phyloP scores from a whole-genome alignment of 2,113 vertebrate species.

The Corvus cornix region DNA sequence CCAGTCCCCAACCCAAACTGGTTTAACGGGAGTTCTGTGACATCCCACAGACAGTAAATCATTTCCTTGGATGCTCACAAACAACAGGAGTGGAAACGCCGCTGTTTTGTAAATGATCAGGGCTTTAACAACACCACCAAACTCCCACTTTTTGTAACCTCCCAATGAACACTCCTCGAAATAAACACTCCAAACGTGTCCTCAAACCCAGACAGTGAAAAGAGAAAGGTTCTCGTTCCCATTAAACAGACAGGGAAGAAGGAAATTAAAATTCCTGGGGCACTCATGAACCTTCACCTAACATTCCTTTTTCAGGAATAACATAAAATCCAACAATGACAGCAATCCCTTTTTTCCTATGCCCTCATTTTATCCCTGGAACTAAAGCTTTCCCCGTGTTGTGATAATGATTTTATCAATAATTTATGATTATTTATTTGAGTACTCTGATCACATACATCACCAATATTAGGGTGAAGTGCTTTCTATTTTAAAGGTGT shows the following conservation, averaged over 20 bases:
- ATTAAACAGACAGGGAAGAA: neutral
- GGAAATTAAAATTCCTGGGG: neutral
- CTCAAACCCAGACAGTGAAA: neutral
- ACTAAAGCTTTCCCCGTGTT: neutral
- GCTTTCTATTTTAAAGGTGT: neutral
- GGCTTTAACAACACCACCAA: neutral
- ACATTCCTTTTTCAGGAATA: neutral
- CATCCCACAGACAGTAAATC: neutral
- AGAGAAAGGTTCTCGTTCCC: neutral
- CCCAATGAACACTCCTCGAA: neutral
- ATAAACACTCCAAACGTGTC: neutral
- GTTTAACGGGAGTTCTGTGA: neutral
- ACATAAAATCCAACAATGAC: neutral
- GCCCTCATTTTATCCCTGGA: neutral
- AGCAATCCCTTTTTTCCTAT: neutral
- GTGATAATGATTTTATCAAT: conserved; percentile 23
- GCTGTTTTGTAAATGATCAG: neutral
- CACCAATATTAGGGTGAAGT: neutral
- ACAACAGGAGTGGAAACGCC: neutral
- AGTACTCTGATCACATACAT: neutral
- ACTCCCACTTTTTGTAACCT: neutral
- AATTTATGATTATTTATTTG: conserved; percentile 31
- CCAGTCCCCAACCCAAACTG: neutral
- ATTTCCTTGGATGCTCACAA: neutral
- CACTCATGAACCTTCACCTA: neutral